These are phyloP conservation scores for Tetropium fuscum DNA, from an alignment of 2,888 invertebrate genomes.

Conservation along the genomic window DNA sequence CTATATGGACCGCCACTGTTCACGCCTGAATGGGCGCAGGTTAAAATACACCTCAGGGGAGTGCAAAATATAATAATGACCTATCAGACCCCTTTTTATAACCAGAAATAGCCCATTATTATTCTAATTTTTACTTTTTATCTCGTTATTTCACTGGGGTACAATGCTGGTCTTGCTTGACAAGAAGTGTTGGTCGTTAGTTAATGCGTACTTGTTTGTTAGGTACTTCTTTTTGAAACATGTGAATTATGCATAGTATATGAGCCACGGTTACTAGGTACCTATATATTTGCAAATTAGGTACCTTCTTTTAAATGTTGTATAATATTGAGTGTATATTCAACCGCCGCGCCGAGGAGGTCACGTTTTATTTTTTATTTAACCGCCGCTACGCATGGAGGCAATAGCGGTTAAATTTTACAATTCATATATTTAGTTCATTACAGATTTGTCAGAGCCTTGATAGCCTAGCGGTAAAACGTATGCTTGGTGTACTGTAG, in stretches of 20 bases:
- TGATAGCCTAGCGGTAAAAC: no score
- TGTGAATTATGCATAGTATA: not conserved
- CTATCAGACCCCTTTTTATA: constrained; percentile 48
- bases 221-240: not conserved
- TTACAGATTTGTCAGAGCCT: no score
- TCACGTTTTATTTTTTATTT: no score
- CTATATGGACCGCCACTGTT: constrained; percentile 16
- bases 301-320: not conserved
- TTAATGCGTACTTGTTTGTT: not conserved
- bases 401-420: no score
- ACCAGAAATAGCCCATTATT: constrained; percentile 45
- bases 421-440: no score
- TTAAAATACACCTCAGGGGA: constrained; percentile 32
- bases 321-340: no score
- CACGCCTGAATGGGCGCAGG: constrained; percentile 28
- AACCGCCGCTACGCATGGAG: no score
- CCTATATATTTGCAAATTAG: not conserved
- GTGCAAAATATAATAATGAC: constrained; percentile 41
- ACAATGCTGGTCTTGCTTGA: constrained; percentile 12
- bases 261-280: not conserved
- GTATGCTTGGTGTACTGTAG: no score
- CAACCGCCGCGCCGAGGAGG: no score
- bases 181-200: no score
- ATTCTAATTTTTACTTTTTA: constrained; percentile 42
- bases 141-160: constrained; percentile 31